Percentiles rank a stretch among this genome's conserved stretches.
phyloP scores from a whole-genome alignment of 1,140 invertebrate species.

The Cheumatopsyche charites region DNA sequence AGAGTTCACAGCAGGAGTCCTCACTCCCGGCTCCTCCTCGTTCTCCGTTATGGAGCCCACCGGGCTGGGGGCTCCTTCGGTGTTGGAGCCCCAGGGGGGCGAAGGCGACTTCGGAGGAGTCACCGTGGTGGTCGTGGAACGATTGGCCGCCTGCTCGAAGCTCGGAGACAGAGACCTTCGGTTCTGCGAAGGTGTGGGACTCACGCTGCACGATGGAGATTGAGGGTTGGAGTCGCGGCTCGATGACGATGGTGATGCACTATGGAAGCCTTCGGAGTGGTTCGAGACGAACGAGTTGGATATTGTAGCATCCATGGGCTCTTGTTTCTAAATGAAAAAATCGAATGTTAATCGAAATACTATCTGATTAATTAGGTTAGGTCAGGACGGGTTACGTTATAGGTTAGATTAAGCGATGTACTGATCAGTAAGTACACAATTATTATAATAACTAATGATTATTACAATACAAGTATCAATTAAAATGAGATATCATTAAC shows the following conservation, averaged over 20 bases:
- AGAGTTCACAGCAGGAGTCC: slow-evolving; percentile 76
- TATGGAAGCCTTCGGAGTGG: slow-evolving; percentile 61
- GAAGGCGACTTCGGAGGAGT: slow-evolving; percentile 64
- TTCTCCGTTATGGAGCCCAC: slow-evolving; percentile 62
- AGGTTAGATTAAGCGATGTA: no score
- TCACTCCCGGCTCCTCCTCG: slow-evolving; percentile 68
- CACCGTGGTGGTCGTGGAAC: slow-evolving; percentile 51
- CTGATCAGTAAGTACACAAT: no score
- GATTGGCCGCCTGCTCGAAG: slow-evolving; percentile 49
- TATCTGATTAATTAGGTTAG: no score
- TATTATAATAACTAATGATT: no score
- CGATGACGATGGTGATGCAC: slow-evolving; percentile 59
- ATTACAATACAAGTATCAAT: no score
- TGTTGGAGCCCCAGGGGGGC: slow-evolving; percentile 54
- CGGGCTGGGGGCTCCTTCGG: slow-evolving; percentile 59
- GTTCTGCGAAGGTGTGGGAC: slow-evolving; percentile 49
- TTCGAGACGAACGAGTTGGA: slow-evolving; percentile 42
- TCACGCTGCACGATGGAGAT: slow-evolving; percentile 55
- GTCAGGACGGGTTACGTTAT: no score
- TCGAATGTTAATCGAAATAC: slow-evolving; percentile 32
- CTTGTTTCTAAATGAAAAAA: slow-evolving; percentile 54
- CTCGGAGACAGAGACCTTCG: slow-evolving; percentile 51
- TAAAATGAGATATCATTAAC: no score
- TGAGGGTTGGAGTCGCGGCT: slow-evolving; percentile 59
- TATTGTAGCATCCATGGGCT: slow-evolving; percentile 51